Evolutionary conservation across 2,113 vertebrate genomes (phyloP).

Genomic region (Cardinalis cardinalis): DNA sequence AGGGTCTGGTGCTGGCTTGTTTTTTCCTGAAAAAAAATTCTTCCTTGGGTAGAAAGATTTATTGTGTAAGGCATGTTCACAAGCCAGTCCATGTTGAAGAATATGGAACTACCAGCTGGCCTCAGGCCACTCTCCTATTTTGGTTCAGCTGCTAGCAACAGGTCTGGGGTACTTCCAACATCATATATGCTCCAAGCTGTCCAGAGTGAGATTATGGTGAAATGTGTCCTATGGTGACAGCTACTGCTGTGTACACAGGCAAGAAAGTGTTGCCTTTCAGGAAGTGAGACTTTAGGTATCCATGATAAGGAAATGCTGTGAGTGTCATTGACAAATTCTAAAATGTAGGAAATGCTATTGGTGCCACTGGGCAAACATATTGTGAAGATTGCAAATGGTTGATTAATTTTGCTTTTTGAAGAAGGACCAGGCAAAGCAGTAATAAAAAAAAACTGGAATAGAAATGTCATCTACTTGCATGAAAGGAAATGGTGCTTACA

Average conservation of each 20-base stretch:
- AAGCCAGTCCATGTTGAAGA: neutral
- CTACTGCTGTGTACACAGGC: neutral
- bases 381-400: neutral
- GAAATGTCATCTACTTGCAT: neutral
- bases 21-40: neutral
- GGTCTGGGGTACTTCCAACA: neutral
- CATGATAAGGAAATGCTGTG: neutral
- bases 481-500: neutral
- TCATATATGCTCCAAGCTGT: neutral
- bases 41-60: neutral
- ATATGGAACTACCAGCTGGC: neutral
- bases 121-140: neutral
- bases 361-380: neutral
- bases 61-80: neutral
- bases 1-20: neutral
- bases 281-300: neutral
- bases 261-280: neutral
- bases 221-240: neutral
- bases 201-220: neutral
- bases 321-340: constrained; percentile 6
- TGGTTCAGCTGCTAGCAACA: neutral
- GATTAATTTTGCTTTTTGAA: neutral
- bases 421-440: neutral
- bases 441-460: neutral
- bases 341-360: neutral